Percentiles rank a stretch among this genome's conserved stretches.
Evolutionary conservation across 2,113 vertebrate genomes (phyloP).

Genomic region (Echinops telfairi): DNA sequence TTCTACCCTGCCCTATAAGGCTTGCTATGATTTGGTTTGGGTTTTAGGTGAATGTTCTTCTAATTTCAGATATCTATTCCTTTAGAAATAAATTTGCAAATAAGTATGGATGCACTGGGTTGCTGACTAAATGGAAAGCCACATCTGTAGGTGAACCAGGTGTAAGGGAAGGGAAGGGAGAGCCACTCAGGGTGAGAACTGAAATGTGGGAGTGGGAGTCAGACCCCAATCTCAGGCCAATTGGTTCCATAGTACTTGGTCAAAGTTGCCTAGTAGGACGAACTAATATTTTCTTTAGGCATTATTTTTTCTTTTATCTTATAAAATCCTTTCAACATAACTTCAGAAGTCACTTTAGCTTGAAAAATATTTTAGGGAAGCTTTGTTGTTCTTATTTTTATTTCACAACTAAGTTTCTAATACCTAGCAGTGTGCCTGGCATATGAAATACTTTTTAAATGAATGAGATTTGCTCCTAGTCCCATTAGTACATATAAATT

Average conservation of each 20-base stretch:
- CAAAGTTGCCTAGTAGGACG: neutral
- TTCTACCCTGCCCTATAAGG: too few species aligned
- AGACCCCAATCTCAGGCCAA: neutral
- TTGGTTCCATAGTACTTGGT: slow-evolving; percentile 1
- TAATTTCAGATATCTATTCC: neutral
- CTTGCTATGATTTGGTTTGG: too few species aligned
- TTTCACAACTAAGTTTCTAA: slow-evolving; percentile 8
- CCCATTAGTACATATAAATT: neutral
- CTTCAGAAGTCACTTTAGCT: neutral
- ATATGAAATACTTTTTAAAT: neutral
- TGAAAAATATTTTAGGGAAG: slow-evolving; percentile 47
- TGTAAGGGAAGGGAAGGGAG: neutral
- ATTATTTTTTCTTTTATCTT: neutral
- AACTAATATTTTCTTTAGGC: slow-evolving; percentile 32
- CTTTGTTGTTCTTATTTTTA: neutral
- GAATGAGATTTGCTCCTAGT: neutral
- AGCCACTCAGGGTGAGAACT: neutral
- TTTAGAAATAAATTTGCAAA: neutral
- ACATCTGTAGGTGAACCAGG: neutral
- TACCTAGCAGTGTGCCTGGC: neutral
- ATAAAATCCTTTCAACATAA: neutral
- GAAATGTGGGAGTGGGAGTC: neutral
- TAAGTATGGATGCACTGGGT: neutral
- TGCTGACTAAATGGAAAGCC: neutral
- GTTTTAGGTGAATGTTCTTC: neutral